Evolutionary conservation across 1,140 invertebrate species (phyloP).

Genomic region (Drosophila lacertosa): DNA sequence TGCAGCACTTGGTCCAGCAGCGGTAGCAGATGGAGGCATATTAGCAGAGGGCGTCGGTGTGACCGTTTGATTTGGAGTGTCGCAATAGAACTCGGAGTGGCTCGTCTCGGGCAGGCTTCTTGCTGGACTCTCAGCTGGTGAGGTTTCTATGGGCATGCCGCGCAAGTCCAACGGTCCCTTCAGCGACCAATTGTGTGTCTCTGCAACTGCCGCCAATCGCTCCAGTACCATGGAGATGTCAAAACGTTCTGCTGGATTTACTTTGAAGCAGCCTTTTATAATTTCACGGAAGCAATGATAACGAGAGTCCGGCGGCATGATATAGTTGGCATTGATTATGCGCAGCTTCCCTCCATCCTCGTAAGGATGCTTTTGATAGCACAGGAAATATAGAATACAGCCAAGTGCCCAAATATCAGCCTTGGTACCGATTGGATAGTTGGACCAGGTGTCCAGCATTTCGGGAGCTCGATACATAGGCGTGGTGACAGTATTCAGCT

Average conservation of each 20-base stretch:
- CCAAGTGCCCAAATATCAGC: conserved; percentile 99
- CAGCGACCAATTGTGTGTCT: conserved; percentile 91
- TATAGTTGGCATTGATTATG: conserved; percentile 98
- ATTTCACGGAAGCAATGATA: conserved; percentile 95
- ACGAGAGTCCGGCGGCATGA: conserved; percentile 91
- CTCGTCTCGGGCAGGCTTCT: conserved; percentile 58
- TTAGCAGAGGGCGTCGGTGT: conserved; percentile 12
- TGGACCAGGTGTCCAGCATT: conserved; percentile 99
- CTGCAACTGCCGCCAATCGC: conserved; percentile 93
- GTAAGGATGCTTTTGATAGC: conserved; percentile 98
- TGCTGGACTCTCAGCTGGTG: conserved; percentile 64
- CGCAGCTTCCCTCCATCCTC: conserved; percentile 98
- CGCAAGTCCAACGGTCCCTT: conserved; percentile 86
- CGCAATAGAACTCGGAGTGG: conserved; percentile 79
- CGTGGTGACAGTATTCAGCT: conserved; percentile 90
- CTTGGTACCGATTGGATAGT: conserved; percentile 94
- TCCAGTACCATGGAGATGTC: conserved; percentile 92
- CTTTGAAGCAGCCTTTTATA: conserved; percentile 93
- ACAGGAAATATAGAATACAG: conserved; percentile 96
- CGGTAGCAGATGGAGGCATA: conserved; percentile 26
- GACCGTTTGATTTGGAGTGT: conserved; percentile 46
- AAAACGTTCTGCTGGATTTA: conserved; percentile 90
- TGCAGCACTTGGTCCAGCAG: conserved; percentile 21
- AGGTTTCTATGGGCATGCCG: conserved; percentile 71
- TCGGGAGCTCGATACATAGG: conserved; percentile 97